Evolutionary conservation across 2,797 vertebrate genomes (phyloP), one percentile per base, ranked within the genome.

Genomic region (Mastacembelus armatus): DNA sequence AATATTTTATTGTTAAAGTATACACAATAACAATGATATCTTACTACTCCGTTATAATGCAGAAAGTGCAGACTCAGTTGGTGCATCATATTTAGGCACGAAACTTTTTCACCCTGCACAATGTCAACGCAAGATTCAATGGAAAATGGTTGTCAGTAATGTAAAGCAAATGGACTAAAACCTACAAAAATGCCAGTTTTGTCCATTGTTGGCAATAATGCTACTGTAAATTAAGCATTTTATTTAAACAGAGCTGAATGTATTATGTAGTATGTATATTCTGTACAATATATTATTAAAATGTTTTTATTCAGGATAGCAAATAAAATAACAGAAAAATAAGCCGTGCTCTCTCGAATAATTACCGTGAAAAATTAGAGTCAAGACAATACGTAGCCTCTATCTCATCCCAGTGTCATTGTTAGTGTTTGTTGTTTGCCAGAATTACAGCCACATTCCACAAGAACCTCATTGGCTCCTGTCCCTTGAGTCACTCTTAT

Each of bases 401-500:
- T 59, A 67, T 66, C 61, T 62, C 51, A 0, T 48, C 22, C 36
- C 36, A 39, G 19, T 24, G 47, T 66, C 32, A 48, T 71, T 75
- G 57, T 63, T 55, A 38, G 15, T 39, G 30, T 35, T 44, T 2
- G 33, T n/a, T 57, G 69, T 48, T 67, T 48, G 44, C 61, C 56
- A 61, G 69, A 73, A 61, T 66, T 27, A 62, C 57, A 63, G 54
- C 42, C 58, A 63, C 62, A 57, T 60, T 65, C 61, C 45, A 35
- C n/a, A 27, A 6, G 60, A 76, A 76, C 47, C 66, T 15, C 36
- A 27, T 21, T 52, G 29, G 51, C 22, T 42, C 32, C 32, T 39
- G 47, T 71, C 71, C 42, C 52, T 21, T 44, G 66, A 71, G 62
- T 68, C 24, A 18, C 38, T 57, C 50, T 72, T 57, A 59, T 77